Percentiles rank a stretch among this genome's conserved stretches.
Evolutionary conservation across 2,888 invertebrate genomes (phyloP).

Genomic region (Argyresthia goedartella): DNA sequence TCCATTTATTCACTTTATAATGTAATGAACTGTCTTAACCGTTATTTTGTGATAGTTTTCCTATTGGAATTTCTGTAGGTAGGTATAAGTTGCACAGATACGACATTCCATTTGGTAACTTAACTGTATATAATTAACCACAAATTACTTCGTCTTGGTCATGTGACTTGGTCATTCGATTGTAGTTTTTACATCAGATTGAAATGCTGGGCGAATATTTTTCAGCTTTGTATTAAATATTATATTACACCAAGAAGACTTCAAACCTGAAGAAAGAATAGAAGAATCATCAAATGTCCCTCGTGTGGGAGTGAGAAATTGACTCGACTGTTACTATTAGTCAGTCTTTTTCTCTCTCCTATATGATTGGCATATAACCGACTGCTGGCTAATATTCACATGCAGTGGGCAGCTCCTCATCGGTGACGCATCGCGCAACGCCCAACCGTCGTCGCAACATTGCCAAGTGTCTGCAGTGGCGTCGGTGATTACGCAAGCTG

Average conservation of each 20-base stretch:
- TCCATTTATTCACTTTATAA: constrained; percentile 39
- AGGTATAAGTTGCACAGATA: constrained; percentile 6
- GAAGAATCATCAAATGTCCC: constrained; percentile 32
- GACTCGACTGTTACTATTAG: constrained; percentile 74
- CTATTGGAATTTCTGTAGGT: background rate
- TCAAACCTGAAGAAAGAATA: constrained; percentile 14
- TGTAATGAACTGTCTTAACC: constrained; percentile 8
- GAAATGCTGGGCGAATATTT: no score
- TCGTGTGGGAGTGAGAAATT: constrained; percentile 76
- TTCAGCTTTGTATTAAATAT: no score
- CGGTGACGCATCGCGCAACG: constrained; percentile 7
- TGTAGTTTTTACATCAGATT: constrained; percentile 15
- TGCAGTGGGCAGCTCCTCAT: background rate
- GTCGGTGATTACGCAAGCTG: constrained; percentile 66
- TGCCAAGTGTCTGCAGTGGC: constrained; percentile 57
- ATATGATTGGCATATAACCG: constrained; percentile 69
- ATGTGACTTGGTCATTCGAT: constrained; percentile 36
- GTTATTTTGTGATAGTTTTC: background rate
- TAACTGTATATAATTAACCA: constrained; percentile 19
- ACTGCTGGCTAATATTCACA: constrained; percentile 14
- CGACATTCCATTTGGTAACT: constrained; percentile 17
- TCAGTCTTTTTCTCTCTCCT: constrained; percentile 88
- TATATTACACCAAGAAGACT: constrained; percentile 12
- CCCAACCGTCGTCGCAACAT: constrained; percentile 9
- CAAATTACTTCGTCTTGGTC: constrained; percentile 20